A percentile compares a stretch with the other conserved stretches of the same genome.
These are phyloP conservation scores for Drosophila demipolita DNA, from an alignment of 2,888 invertebrate species.

Conservation along the genomic window DNA sequence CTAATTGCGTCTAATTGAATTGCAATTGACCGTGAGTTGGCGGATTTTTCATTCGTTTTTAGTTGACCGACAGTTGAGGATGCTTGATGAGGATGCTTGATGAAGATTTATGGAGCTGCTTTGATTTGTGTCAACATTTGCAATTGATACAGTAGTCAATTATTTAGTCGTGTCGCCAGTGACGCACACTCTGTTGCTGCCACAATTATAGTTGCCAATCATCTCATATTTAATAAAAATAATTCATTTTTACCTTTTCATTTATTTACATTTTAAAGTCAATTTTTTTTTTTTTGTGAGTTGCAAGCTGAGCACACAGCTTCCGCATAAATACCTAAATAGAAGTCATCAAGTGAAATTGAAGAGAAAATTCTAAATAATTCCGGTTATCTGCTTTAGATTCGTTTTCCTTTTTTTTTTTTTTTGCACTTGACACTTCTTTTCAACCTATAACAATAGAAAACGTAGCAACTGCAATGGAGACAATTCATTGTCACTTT, in stretches of 20 bases:
- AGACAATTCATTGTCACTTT: not conserved
- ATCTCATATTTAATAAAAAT: not conserved
- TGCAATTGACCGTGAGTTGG: constrained; percentile 81
- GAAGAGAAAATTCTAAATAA: not conserved
- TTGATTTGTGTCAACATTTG: constrained; percentile 76
- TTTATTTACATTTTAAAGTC: not conserved
- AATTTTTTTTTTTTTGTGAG: not conserved
- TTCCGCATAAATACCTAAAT: not conserved
- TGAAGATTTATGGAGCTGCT: constrained; percentile 78
- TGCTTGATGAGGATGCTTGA: constrained; percentile 49
- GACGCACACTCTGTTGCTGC: constrained; percentile 23
- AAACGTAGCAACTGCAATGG: not conserved
- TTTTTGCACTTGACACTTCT: not conserved
- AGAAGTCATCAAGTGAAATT: not conserved
- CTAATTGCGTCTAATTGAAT: constrained; percentile 81
- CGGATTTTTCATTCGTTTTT: constrained; percentile 77
- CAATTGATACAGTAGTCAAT: constrained; percentile 39
- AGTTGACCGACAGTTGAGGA: constrained; percentile 40
- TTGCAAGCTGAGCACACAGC: not conserved
- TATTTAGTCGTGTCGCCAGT: constrained; percentile 63
- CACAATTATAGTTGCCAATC: not conserved
- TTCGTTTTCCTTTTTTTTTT: not conserved
- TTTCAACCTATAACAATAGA: not conserved
- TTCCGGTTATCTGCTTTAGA: not conserved
- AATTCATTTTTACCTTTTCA: not conserved